These are phyloP conservation scores for Gymnoscopelus microlampas DNA, from an alignment of 2,797 vertebrate species.

Conservation along the genomic window DNA sequence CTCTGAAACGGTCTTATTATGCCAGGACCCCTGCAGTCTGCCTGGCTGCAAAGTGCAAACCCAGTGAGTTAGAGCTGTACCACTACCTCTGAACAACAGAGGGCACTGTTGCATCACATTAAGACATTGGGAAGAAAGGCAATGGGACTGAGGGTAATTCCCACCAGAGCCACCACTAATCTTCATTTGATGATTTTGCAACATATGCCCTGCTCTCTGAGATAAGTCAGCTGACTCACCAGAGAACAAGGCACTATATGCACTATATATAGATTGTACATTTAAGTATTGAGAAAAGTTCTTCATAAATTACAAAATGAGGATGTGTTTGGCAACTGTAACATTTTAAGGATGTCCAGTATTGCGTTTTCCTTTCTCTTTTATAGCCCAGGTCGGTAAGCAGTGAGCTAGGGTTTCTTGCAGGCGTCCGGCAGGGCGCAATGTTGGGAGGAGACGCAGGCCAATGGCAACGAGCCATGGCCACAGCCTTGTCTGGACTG, in stretches of 20 bases:
- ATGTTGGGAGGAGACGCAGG: constrained; percentile 46
- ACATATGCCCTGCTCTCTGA: not conserved
- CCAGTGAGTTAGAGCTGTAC: no score
- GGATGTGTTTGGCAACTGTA: not conserved
- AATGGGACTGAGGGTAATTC: constrained; percentile 9
- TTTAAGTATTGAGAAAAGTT: not conserved
- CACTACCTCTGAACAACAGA: constrained; percentile 58
- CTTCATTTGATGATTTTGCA: not conserved
- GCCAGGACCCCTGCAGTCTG: constrained; percentile 35
- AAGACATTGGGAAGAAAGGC: not conserved
- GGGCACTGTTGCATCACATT: constrained; percentile 63
- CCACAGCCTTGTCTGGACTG: not conserved
- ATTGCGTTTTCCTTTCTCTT: no score
- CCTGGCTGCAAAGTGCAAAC: constrained; percentile 20
- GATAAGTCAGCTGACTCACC: constrained; percentile 2
- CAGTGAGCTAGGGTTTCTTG: not conserved
- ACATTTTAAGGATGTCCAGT: no score
- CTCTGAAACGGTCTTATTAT: constrained; percentile 23
- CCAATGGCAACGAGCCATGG: not conserved
- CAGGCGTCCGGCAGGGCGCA: constrained; percentile 16
- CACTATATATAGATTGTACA: no score
- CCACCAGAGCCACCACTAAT: not conserved
- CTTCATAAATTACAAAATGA: not conserved
- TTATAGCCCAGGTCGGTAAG: not conserved
- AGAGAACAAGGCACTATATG: not conserved